These are phyloP conservation scores for Trichoplusia ni DNA, from an alignment of 1,140 invertebrate species.

Conservation along the genomic window DNA sequence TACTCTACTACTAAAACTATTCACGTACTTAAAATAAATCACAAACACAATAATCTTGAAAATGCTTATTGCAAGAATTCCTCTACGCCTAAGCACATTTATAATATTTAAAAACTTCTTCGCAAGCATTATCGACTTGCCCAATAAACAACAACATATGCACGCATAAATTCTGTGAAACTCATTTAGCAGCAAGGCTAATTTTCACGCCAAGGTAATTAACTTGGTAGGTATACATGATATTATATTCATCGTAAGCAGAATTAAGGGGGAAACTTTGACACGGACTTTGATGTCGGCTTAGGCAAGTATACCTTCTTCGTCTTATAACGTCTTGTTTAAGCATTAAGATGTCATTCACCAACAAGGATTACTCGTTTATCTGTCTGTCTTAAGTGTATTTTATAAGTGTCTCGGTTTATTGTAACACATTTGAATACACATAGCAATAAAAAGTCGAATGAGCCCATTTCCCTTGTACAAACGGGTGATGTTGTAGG, in stretches of 20 bases:
- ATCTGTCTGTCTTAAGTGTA: not conserved
- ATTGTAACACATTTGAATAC: not conserved
- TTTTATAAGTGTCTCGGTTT: not conserved
- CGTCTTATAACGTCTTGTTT: constrained; percentile 14
- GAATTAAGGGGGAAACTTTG: constrained; percentile 59
- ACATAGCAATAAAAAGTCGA: not conserved
- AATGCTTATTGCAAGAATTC: not conserved
- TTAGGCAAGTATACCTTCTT: constrained; percentile 31
- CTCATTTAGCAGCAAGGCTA: constrained; percentile 47
- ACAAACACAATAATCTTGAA: not conserved
- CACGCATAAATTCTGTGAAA: constrained; percentile 37
- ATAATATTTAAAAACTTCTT: constrained; percentile 1
- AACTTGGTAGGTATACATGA: constrained; percentile 51
- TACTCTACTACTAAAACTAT: too few relatives aligned
- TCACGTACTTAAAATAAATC: too few relatives aligned
- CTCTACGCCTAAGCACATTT: not conserved
- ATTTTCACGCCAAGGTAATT: constrained; percentile 60
- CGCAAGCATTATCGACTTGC: constrained; percentile 5
- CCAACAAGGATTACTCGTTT: not conserved
- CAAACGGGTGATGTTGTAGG: not conserved
- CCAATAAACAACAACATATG: constrained; percentile 30
- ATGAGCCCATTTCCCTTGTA: not conserved
- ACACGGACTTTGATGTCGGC: constrained; percentile 48
- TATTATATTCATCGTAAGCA: constrained; percentile 66
- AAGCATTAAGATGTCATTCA: constrained; percentile 12